These are phyloP conservation scores for Lasioglossum lativentre DNA, from an alignment of 2,888 invertebrate genomes.

Conservation along the genomic window DNA sequence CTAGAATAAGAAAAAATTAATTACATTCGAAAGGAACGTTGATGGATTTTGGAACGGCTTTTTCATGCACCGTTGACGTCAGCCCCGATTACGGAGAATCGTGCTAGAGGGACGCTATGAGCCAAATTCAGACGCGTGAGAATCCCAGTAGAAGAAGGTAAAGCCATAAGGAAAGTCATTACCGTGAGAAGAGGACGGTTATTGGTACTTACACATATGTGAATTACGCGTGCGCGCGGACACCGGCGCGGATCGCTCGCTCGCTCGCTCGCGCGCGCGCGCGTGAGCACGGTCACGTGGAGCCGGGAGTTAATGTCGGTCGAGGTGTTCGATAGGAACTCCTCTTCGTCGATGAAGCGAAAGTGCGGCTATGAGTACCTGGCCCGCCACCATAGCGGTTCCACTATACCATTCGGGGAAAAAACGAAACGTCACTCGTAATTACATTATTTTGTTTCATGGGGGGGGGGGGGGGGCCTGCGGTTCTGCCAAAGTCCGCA, in stretches of 20 bases:
- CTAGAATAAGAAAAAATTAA: not conserved
- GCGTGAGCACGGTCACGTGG: constrained; percentile 39
- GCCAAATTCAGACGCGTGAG: constrained; percentile 54
- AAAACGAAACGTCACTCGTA: not conserved
- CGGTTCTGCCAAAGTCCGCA: not conserved
- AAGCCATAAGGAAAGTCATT: constrained; percentile 38
- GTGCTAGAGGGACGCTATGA: not conserved
- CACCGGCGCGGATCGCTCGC: not conserved
- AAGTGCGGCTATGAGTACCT: not conserved
- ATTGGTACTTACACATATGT: constrained; percentile 7
- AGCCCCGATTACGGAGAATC: not conserved
- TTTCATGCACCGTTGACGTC: not conserved
- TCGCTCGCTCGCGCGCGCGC: no score
- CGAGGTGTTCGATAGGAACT: not conserved
- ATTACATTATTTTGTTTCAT: not conserved
- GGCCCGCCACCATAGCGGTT: not conserved
- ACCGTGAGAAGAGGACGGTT: constrained; percentile 39
- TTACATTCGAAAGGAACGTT: not conserved
- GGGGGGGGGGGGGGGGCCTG: not conserved
- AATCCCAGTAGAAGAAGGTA: constrained; percentile 41
- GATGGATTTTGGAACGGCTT: not conserved
- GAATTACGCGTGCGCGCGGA: constrained; percentile 18
- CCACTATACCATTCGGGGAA: not conserved
- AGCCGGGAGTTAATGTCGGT: constrained; percentile 20
- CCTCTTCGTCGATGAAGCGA: not conserved